Base-by-base conservation (phyloP, 2,888 invertebrate genomes). In the Anaspis maculata region DNA sequence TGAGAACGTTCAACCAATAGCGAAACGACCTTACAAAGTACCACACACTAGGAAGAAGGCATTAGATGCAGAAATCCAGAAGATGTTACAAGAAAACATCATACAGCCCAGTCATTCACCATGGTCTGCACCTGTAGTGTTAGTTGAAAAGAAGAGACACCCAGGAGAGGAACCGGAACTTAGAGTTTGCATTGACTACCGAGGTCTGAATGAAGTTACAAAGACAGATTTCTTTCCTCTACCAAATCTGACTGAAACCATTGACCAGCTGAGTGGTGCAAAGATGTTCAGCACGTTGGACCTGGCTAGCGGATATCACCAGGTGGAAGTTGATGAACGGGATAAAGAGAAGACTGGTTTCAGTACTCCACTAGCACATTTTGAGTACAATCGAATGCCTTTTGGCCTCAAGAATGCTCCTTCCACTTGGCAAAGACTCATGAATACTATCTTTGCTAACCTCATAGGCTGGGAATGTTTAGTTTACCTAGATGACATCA, bases 341-440 rank as follows among this genome's bases (percentile, higher is more conserved):
- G 44, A 45, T 7, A 15, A 19, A 6, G 39, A 39, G 11, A 46
- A 50, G 32, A 54, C 42, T 1, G 49, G 51, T 2, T 52, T 54
- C 14, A 39, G 44, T 0, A 48, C 46, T 3, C 35, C 39, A 1
- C 26, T 41, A 3, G 46, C 44, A 1, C 50, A 52, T 16, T 52
- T 38, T 9, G 43, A 53, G 13, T 55, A 41, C 25, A 31, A 22
- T 2, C 19, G 45, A 3, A 50, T 56, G 51, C 46, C 49, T 0
- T 57, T 59, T 42, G 57, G 57, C 0, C 31, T 60, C 2, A 46
- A 46, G 28, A 54, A 55, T 15, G 54, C 56, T 1, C 57, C 57
- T 0, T 46, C 52, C 2, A 56, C 54, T 0, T 61, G 58, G 33
- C 52, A 54, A 22, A 30, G 54, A 1, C 13, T 54, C 3, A 61